A percentile compares a stretch with the other conserved stretches of the same genome.
phyloP scores from a whole-genome alignment of 2,113 vertebrate genomes.

The Pholis gunnellus region DNA sequence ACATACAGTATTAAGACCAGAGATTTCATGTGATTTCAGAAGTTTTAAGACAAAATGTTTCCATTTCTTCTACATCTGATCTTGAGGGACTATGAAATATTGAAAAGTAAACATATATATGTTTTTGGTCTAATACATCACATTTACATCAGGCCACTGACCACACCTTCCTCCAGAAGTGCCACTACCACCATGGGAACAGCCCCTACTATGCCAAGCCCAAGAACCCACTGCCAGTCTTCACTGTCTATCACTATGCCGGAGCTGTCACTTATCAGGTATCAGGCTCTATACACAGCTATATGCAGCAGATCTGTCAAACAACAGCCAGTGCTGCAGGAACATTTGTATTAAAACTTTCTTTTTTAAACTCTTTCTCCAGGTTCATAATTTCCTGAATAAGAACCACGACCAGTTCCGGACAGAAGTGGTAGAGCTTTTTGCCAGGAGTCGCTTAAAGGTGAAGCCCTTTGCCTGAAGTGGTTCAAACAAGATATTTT shows the following conservation, averaged over 20 bases:
- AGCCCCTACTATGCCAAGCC: constrained; percentile 90
- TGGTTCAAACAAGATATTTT: background rate
- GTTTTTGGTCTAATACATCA: too few species aligned
- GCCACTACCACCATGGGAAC: constrained; percentile 91
- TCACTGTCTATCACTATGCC: constrained; percentile 91
- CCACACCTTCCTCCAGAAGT: constrained; percentile 96
- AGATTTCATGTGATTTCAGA: too few species aligned
- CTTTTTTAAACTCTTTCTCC: background rate
- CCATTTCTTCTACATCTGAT: background rate
- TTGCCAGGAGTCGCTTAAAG: constrained; percentile 88
- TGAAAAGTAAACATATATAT: background rate
- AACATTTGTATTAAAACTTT: background rate
- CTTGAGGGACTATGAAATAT: background rate
- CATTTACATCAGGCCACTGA: constrained; percentile 94
- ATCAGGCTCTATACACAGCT: constrained; percentile 5
- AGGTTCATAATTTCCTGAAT: constrained; percentile 94
- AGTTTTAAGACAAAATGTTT: background rate
- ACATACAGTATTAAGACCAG: background rate
- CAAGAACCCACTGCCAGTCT: constrained; percentile 91
- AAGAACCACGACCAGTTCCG: constrained; percentile 91
- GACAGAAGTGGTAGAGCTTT: constrained; percentile 88
- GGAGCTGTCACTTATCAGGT: constrained; percentile 95
- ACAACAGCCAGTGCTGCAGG: background rate
- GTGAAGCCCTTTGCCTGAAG: constrained; percentile 70
- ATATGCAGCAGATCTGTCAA: background rate